A percentile compares a stretch with the other conserved stretches of the same genome.
Evolutionary conservation across 2,113 vertebrate genomes (phyloP).

Genomic region (Centropus bengalensis): DNA sequence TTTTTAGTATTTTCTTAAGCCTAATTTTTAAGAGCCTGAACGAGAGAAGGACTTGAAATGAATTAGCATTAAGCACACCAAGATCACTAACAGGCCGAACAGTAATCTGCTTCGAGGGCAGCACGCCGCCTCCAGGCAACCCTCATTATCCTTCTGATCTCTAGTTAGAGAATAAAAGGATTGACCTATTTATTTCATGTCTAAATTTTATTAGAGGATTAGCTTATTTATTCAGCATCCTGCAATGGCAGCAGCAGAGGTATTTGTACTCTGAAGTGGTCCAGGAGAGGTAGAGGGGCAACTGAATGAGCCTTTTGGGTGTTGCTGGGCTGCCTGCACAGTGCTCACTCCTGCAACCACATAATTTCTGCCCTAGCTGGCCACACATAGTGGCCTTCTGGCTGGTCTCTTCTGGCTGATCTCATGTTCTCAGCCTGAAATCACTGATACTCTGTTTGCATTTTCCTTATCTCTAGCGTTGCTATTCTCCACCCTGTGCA

Average conservation of each 20-base stretch:
- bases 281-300: not conserved
- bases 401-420: not conserved
- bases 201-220: conserved; percentile 70
- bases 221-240: conserved; percentile 67
- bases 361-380: not conserved
- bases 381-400: not conserved
- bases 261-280: not conserved
- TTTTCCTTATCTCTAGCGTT: not conserved
- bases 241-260: conserved; percentile 14
- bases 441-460: not conserved
- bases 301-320: not conserved
- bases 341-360: not conserved
- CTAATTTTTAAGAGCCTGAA: not conserved
- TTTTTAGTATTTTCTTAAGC: not conserved
- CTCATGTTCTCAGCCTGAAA: not conserved
- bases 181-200: conserved; percentile 74
- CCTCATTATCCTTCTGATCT: conserved; percentile 74
- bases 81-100: conserved; percentile 36
- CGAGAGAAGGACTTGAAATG: not conserved
- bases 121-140: conserved; percentile 41
- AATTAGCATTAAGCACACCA: not conserved
- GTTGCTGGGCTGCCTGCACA: not conserved
- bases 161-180: conserved; percentile 74
- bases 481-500: not conserved
- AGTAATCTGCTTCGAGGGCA: conserved; percentile 51